Evolutionary conservation across 2,113 vertebrate species (phyloP).

Genomic region (Pungitius pungitius): DNA sequence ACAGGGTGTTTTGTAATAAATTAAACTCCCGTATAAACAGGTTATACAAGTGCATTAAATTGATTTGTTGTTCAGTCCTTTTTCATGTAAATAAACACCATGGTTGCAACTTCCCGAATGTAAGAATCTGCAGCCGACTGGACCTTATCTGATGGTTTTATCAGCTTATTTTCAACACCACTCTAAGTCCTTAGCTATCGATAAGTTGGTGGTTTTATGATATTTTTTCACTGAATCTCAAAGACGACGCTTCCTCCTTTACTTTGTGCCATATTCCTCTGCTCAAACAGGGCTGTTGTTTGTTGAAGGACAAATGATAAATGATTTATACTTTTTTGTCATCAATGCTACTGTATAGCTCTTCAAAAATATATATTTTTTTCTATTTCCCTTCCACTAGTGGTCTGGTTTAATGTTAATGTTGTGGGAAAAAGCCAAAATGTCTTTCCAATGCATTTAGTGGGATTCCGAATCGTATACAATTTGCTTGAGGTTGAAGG

Average conservation of each 20-base stretch:
- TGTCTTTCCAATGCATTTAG: slow-evolving; percentile 52
- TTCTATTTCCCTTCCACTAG: neutral
- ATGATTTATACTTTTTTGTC: slow-evolving; percentile 13
- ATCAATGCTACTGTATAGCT: slow-evolving; percentile 24
- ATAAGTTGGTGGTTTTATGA: slow-evolving; percentile 9
- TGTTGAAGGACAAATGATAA: slow-evolving; percentile 55
- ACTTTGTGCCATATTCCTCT: slow-evolving; percentile 26
- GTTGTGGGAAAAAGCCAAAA: slow-evolving; percentile 36
- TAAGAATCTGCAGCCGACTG: neutral
- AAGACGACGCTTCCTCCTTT: slow-evolving; percentile 18
- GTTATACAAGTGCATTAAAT: neutral
- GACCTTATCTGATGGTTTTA: neutral
- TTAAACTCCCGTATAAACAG: neutral
- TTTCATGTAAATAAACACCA: neutral
- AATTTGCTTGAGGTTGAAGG: slow-evolving; percentile 53
- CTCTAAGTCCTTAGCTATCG: neutral
- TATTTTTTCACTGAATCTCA: slow-evolving; percentile 24
- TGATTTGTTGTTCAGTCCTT: neutral
- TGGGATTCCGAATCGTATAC: slow-evolving; percentile 48
- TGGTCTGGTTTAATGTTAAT: slow-evolving; percentile 15
- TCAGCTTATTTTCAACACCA: neutral
- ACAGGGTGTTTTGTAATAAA: neutral
- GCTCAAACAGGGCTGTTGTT: slow-evolving; percentile 28
- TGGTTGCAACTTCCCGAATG: neutral
- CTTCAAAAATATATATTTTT: slow-evolving; percentile 43